Evolutionary conservation across 2,113 vertebrate genomes (phyloP).

Genomic region (Eubucco bourcierii): DNA sequence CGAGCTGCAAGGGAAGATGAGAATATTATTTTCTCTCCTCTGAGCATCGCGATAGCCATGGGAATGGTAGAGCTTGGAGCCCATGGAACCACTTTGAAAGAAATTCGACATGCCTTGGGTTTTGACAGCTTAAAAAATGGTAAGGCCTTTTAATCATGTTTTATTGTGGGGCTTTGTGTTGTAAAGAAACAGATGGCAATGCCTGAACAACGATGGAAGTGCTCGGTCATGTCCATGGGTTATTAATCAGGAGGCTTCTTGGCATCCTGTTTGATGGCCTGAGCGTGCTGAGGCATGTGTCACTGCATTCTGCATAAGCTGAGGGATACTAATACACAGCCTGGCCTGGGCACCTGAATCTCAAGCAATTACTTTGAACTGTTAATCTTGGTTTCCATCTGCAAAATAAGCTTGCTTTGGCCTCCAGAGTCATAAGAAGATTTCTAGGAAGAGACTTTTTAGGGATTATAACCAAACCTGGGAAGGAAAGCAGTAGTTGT

Average conservation of each 20-base stretch:
- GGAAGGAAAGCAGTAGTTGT: background rate
- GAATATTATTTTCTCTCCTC: conserved; percentile 94
- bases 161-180: background rate
- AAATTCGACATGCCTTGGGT: conserved; percentile 89
- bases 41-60: conserved; percentile 88
- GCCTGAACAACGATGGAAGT: background rate
- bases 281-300: background rate
- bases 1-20: conserved; percentile 85
- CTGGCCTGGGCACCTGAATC: background rate
- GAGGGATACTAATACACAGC: background rate
- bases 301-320: background rate
- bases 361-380: background rate
- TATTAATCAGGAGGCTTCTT: background rate
- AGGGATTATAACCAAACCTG: background rate
- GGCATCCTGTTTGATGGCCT: background rate
- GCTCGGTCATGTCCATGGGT: background rate
- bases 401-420: background rate
- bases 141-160: conserved; percentile 41
- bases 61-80: conserved; percentile 96
- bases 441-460: background rate
- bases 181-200: background rate
- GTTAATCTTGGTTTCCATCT: background rate
- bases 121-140: conserved; percentile 87
- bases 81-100: conserved; percentile 85
- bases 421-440: background rate